Base-by-base conservation (phyloP, 2,797 vertebrate species). In the Xiphorhynchus erythropygius region DNA sequence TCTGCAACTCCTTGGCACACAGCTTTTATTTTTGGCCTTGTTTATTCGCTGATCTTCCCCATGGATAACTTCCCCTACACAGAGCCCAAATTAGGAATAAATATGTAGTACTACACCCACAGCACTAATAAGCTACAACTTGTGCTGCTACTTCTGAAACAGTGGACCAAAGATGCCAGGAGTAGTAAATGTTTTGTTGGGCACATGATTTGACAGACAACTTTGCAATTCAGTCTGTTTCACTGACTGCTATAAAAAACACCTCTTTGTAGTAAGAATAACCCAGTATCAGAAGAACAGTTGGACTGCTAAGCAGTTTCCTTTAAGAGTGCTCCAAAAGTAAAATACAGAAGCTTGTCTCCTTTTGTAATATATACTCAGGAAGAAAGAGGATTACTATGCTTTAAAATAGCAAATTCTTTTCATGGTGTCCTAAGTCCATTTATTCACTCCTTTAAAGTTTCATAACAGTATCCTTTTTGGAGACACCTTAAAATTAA, bases 41-140 rank as follows among this genome's bases (percentile, higher is more conserved):
- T 44, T 44, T 44, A 86, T 86, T 95, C 94, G 74, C 77, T 94
- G 94, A 90, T 70, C 79, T 88, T 91, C 95, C 77, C 79, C 89
- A 79, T 65, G 94, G 94, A 89, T 91, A 90, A 94, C 82, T 96
- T 95, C 87, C 91, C 80, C 70, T 93, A 96, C 77, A 94, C 63
- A 80, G 87, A 94, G 89, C 37, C 94, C 96, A 97, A 94, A 97
- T 95, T 96, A 97, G 93, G 94, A 94, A 96, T 94, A 96, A 95
- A 90, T 94, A 97, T 96, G 94, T 88, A 90, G 86, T 84, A 84
- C 67, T 93, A 93, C 41, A 89, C 33, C 73, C 74, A 2, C 17
- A 70, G 76, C 74, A 92, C 73, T 92, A 95, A 79, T 84, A 86
- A 90, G 73, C 50, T 71, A 78, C 22, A 91, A 57, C 81, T 79